phyloP scores from a whole-genome alignment of 1,140 invertebrate genomes.

The Platorchestia sp. region DNA sequence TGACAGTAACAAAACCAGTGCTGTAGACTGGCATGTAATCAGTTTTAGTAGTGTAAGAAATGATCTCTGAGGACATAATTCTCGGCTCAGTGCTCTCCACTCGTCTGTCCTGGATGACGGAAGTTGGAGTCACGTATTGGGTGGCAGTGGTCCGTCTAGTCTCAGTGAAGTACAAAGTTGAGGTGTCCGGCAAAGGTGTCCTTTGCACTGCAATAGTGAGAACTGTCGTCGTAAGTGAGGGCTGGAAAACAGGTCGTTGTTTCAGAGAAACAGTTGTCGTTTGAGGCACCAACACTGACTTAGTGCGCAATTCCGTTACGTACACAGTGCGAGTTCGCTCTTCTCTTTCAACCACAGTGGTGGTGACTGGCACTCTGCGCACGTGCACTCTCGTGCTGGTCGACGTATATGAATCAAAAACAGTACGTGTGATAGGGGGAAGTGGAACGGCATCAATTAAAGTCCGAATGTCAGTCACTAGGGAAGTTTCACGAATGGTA shows the following conservation, averaged over 20 bases:
- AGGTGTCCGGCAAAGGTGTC: neutral
- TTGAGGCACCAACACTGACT: neutral
- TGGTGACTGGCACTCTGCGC: neutral
- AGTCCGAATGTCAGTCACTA: slow-evolving; percentile 12
- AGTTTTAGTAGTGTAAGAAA: neutral
- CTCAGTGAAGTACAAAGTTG: slow-evolving; percentile 4
- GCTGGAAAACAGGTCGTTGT: slow-evolving; percentile 8
- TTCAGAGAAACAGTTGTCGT: neutral
- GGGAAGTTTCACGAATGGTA: slow-evolving; percentile 1
- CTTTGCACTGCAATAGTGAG: neutral
- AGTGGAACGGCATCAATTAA: neutral
- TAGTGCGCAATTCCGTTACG: neutral
- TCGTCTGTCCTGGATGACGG: neutral
- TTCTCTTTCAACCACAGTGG: neutral
- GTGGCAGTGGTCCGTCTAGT: neutral
- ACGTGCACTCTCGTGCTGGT: slow-evolving; percentile 1
- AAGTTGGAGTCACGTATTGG: neutral
- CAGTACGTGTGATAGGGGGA: neutral
- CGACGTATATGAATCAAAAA: neutral
- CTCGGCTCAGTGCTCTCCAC: slow-evolving; percentile 17
- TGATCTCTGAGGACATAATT: slow-evolving; percentile 10
- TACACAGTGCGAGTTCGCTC: neutral
- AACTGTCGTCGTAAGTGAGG: neutral
- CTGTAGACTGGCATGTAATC: neutral
- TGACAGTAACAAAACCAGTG: slow-evolving; percentile 17